Evolutionary conservation across 2,888 invertebrate species (phyloP).

Genomic region (Cosmopolites sordidus): DNA sequence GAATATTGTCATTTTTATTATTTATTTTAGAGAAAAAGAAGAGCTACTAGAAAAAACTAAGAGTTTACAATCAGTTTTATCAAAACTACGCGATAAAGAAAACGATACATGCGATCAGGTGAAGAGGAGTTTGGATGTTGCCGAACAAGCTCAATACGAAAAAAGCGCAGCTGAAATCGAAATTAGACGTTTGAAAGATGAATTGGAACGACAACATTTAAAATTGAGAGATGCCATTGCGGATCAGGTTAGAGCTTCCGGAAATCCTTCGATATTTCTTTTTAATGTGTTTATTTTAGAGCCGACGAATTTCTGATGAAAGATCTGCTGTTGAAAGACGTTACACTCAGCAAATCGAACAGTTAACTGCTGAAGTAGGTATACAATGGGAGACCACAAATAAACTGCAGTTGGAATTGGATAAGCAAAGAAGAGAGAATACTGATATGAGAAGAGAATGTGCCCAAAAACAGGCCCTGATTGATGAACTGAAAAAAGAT

Average conservation of each 20-base stretch:
- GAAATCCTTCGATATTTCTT: too few species aligned
- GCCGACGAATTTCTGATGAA: conserved; percentile 65
- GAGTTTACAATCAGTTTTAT: conserved; percentile 62
- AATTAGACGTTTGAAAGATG: conserved; percentile 70
- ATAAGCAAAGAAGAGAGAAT: conserved; percentile 73
- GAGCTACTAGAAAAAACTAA: conserved; percentile 64
- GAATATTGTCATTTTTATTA: too few species aligned
- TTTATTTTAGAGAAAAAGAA: conserved; percentile 59
- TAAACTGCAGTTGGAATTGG: conserved; percentile 71
- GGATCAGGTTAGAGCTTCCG: conserved; percentile 57
- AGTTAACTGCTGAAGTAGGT: conserved; percentile 71
- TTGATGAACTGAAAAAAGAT: conserved; percentile 77
- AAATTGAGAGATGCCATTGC: conserved; percentile 71
- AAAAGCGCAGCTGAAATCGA: conserved; percentile 72
- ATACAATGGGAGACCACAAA: conserved; percentile 77
- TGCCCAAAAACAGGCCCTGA: conserved; percentile 67
- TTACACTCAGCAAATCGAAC: conserved; percentile 70
- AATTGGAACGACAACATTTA: conserved; percentile 70
- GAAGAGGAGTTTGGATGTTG: conserved; percentile 65
- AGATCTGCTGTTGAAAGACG: conserved; percentile 68
- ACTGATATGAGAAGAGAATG: conserved; percentile 72
- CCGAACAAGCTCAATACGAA: conserved; percentile 73
- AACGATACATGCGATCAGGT: conserved; percentile 60
- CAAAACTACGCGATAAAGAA: conserved; percentile 61
- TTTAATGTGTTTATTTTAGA: conserved; percentile 32